Conservation (phyloP, 2,797 vertebrate species). For the Sphenopsis melanotis region DNA sequence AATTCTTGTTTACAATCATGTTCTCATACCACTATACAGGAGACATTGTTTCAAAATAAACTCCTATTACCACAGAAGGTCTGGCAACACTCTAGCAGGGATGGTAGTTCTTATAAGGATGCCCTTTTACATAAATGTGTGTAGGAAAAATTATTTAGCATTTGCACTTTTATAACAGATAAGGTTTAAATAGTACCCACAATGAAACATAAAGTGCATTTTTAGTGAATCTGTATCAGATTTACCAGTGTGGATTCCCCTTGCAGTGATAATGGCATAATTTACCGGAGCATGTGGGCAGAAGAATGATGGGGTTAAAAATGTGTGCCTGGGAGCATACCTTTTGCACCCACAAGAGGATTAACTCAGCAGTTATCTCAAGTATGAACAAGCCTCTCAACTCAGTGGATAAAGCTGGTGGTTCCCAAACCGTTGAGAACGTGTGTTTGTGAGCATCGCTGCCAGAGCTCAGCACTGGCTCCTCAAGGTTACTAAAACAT, state of each 20-base stretch:
- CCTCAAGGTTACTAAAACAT: neutral
- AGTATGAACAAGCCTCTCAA: neutral
- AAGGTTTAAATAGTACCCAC: neutral
- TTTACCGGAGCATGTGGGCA: neutral
- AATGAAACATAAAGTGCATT: neutral
- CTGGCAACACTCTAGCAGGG: neutral
- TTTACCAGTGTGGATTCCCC: neutral
- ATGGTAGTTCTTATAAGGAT: neutral
- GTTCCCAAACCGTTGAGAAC: neutral
- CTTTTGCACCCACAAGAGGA: neutral
- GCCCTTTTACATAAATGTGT: neutral
- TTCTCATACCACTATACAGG: neutral
- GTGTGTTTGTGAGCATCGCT: neutral
- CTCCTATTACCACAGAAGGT: neutral
- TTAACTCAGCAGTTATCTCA: neutral
- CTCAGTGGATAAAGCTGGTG: neutral
- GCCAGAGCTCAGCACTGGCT: neutral
- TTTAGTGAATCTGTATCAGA: neutral
- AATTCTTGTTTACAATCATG: neutral
- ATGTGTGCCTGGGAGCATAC: neutral
- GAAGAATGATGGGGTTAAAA: neutral
- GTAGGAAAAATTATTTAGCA: neutral
- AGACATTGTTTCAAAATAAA: neutral
- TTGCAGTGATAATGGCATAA: neutral
- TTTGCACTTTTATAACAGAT: neutral